Evolutionary conservation across 2,797 vertebrate genomes (phyloP).

Genomic region (Heliangelus exortis): DNA sequence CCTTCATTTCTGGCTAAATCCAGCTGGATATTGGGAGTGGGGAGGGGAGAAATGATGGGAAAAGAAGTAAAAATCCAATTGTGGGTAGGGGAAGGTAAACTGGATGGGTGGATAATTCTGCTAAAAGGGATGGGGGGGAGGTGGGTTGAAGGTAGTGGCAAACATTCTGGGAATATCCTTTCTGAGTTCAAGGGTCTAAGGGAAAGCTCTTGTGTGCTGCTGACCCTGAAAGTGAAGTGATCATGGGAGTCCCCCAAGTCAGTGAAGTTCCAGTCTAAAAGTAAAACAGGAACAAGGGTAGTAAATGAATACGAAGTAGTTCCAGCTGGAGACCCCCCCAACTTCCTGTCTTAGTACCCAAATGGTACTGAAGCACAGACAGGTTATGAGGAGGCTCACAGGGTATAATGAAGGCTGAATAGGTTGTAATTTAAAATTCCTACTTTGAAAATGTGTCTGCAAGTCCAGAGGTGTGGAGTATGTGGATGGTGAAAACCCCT

Average conservation of each 20-base stretch:
- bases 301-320: not conserved
- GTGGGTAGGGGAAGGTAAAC: not conserved
- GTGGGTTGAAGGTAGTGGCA: no score
- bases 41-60: not conserved
- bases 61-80: not conserved
- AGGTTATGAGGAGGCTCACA: not conserved
- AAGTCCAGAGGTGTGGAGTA: not conserved
- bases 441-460: not conserved
- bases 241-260: not conserved
- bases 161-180: not conserved
- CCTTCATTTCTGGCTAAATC: not conserved
- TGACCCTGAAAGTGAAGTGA: not conserved
- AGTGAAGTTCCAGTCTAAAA: not conserved
- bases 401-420: rapidly evolving
- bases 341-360: not conserved
- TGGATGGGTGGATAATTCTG: not conserved
- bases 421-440: not conserved
- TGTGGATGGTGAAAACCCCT: not conserved
- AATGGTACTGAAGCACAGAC: not conserved
- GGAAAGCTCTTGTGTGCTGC: not conserved
- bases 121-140: rapidly evolving
- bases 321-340: not conserved
- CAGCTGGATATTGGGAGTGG: not conserved
- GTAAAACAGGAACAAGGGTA: not conserved
- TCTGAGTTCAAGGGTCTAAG: not conserved